A percentile compares a stretch with the other conserved stretches of the same genome.
These are phyloP conservation scores for Thaumetopoea pityocampa DNA, from an alignment of 1,140 invertebrate species.

Conservation along the genomic window DNA sequence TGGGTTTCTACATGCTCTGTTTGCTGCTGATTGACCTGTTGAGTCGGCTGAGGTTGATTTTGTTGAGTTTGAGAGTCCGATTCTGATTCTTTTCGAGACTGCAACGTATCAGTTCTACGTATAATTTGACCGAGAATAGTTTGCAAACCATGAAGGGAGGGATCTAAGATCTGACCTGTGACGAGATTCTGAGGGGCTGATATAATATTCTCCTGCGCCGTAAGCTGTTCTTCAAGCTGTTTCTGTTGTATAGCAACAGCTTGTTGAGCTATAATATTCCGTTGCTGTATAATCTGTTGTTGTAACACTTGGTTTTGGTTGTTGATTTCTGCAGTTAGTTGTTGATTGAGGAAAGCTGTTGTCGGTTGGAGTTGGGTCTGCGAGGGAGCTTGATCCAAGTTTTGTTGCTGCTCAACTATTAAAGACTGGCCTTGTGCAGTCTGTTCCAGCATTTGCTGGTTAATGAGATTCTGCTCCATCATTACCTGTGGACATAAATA, in stretches of 20 bases:
- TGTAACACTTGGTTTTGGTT: conserved; percentile 63
- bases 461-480: conserved; percentile 78
- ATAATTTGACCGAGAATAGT: conserved; percentile 70
- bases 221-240: conserved; percentile 65
- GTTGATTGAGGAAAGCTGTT: conserved; percentile 47
- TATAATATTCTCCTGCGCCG: conserved; percentile 56
- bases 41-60: conserved; percentile 33
- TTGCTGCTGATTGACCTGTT: conserved; percentile 31
- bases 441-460: conserved; percentile 78
- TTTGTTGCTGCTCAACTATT: conserved; percentile 63
- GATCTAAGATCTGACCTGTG: conserved; percentile 54
- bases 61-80: conserved; percentile 50
- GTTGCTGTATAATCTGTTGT: conserved; percentile 65
- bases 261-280: conserved; percentile 66
- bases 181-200: conserved; percentile 54
- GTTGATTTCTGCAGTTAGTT: conserved; percentile 59
- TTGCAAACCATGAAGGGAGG: conserved; percentile 68
- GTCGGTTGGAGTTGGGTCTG: conserved; percentile 46
- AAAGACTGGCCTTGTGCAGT: conserved; percentile 62
- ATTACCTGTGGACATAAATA: conserved; percentile 38
- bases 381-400: conserved; percentile 57
- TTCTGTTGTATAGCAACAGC: conserved; percentile 70
- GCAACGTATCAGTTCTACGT: conserved; percentile 55
- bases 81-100: conserved; percentile 63
- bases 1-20: conserved; percentile 35